Percentiles rank a stretch among this genome's conserved stretches.
Evolutionary conservation across 2,113 vertebrate species (phyloP).

Genomic region (Anseranas semipalmata): DNA sequence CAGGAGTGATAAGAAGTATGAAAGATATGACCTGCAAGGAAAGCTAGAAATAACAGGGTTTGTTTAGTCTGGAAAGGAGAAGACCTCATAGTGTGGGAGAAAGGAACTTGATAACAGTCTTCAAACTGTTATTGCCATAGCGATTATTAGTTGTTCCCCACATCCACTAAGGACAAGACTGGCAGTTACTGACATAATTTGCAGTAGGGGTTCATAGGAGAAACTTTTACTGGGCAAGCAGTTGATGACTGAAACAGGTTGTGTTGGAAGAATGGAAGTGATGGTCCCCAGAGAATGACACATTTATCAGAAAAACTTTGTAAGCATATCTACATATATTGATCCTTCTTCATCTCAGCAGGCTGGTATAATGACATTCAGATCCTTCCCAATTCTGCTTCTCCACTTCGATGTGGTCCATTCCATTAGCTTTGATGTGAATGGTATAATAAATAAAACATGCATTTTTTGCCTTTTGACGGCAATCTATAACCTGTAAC

Average conservation of each 20-base stretch:
- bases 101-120: not conserved
- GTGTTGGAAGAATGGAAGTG: not conserved
- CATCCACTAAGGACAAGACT: not conserved
- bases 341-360: not conserved
- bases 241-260: not conserved
- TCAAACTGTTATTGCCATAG: not conserved
- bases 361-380: not conserved
- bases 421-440: not conserved
- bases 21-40: slow-evolving; percentile 8
- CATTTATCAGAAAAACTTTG: not conserved
- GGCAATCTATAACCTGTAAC: not conserved
- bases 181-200: not conserved
- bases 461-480: not conserved
- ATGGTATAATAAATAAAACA: not conserved
- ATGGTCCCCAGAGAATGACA: not conserved
- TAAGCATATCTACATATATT: not conserved
- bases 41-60: slow-evolving; percentile 16
- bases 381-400: not conserved
- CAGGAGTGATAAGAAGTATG: slow-evolving; percentile 38
- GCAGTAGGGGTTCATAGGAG: not conserved
- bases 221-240: not conserved
- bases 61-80: slow-evolving; percentile 59
- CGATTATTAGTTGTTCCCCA: not conserved
- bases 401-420: not conserved
- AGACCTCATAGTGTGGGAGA: not conserved